phyloP scores from a whole-genome alignment of 2,113 vertebrate genomes.

The Macaca mulatta region DNA sequence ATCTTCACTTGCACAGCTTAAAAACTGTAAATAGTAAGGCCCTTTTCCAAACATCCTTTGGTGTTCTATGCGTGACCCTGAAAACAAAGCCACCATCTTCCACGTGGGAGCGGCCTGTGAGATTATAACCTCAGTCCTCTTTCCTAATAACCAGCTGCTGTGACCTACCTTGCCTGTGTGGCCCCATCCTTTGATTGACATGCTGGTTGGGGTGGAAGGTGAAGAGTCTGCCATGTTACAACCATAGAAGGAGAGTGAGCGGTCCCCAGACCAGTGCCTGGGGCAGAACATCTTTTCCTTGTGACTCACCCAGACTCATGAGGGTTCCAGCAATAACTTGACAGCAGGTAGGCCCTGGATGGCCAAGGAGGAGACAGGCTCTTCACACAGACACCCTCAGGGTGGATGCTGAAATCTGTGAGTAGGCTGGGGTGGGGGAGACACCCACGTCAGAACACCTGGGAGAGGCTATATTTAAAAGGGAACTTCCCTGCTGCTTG shows the following conservation, averaged over 20 bases:
- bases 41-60: background rate
- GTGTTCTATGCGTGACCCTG: background rate
- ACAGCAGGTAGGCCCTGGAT: no score
- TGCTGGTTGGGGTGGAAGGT: accelerated
- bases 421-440: background rate
- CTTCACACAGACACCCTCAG: background rate
- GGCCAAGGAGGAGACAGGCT: background rate
- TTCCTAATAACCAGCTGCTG: background rate
- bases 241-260: background rate
- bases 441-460: background rate
- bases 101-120: background rate
- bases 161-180: background rate
- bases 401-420: no score
- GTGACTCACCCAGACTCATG: background rate
- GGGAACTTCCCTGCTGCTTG: background rate
- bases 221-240: no score
- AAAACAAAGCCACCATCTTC: background rate
- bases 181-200: background rate
- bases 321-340: background rate
- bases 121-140: accelerated
- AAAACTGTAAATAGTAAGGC: background rate
- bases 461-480: background rate
- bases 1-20: background rate
- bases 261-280: background rate
- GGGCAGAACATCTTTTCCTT: background rate